Percentiles rank a stretch among this genome's conserved stretches.
phyloP scores from a whole-genome alignment of 2,888 invertebrate species.

The Pollenia griseotomentosa region DNA sequence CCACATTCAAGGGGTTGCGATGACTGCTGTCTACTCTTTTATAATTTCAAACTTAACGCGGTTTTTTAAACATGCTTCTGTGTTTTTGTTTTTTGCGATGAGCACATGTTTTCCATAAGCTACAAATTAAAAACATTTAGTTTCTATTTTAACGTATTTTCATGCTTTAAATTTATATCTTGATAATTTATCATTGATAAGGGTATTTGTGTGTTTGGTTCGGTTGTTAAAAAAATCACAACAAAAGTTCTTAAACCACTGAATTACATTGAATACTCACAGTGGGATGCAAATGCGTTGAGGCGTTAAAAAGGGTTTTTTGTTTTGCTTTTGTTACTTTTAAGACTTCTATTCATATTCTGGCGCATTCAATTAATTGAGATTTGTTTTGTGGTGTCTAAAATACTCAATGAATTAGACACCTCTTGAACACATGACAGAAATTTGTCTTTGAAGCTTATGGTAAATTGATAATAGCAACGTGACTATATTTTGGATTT shows the following conservation, averaged over 20 bases:
- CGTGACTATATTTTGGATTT: slow-evolving; percentile 51
- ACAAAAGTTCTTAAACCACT: slow-evolving; percentile 28
- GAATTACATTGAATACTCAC: slow-evolving; percentile 45
- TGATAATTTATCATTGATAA: slow-evolving; percentile 65
- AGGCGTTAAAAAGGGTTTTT: slow-evolving; percentile 67
- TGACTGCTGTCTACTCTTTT: neutral
- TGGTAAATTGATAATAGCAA: slow-evolving; percentile 57
- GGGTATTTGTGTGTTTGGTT: slow-evolving; percentile 52
- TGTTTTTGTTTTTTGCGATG: neutral
- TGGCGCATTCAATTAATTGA: slow-evolving; percentile 39
- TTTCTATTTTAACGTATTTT: slow-evolving; percentile 24
- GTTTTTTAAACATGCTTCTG: slow-evolving; percentile 26
- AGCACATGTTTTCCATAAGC: slow-evolving; percentile 60
- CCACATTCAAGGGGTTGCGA: slow-evolving; percentile 11
- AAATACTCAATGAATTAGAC: slow-evolving; percentile 8
- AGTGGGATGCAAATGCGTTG: slow-evolving; percentile 69
- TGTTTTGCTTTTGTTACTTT: slow-evolving; percentile 28
- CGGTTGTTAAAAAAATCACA: slow-evolving; percentile 28
- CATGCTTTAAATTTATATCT: slow-evolving; percentile 38
- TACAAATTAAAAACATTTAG: slow-evolving; percentile 58
- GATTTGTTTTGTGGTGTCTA: slow-evolving; percentile 59
- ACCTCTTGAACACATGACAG: slow-evolving; percentile 67
- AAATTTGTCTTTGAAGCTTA: slow-evolving; percentile 69
- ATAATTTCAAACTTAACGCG: slow-evolving; percentile 46
- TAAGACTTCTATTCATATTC: neutral